Evolutionary conservation across 2,888 invertebrate genomes (phyloP).

Genomic region (Pheosia gnoma): DNA sequence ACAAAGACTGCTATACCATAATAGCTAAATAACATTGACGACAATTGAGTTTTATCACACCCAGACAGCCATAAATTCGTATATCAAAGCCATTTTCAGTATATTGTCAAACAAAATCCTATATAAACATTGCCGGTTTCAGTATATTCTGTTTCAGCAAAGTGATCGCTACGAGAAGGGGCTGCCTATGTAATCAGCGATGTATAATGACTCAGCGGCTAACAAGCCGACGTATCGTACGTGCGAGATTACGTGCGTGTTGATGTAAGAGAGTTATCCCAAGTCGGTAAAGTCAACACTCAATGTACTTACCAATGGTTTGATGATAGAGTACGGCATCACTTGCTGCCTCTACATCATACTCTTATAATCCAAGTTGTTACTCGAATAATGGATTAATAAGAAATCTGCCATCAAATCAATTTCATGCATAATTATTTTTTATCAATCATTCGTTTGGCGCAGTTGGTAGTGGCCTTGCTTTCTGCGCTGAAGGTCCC

Average conservation of each 20-base stretch:
- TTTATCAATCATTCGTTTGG: no score
- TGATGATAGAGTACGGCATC: no score
- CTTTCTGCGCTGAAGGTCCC: no score
- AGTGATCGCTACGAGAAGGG: neutral
- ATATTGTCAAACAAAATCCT: slow-evolving; percentile 1
- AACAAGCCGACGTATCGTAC: neutral
- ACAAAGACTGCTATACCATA: no score
- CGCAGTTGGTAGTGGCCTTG: no score
- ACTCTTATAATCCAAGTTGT: no score
- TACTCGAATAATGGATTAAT: no score
- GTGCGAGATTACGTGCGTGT: neutral
- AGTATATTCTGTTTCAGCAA: neutral
- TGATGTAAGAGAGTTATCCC: neutral
- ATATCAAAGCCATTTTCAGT: neutral
- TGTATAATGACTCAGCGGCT: neutral
- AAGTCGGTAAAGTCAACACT: no score
- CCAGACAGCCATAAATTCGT: neutral
- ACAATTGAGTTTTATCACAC: neutral
- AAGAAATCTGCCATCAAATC: no score
- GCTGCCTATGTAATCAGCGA: neutral
- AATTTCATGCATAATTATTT: no score
- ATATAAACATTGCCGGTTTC: neutral
- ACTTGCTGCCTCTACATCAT: no score
- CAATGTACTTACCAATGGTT: no score
- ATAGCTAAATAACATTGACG: neutral